These are phyloP conservation scores for Aplysia californica DNA, from an alignment of 1,140 invertebrate genomes.

Conservation along the genomic window DNA sequence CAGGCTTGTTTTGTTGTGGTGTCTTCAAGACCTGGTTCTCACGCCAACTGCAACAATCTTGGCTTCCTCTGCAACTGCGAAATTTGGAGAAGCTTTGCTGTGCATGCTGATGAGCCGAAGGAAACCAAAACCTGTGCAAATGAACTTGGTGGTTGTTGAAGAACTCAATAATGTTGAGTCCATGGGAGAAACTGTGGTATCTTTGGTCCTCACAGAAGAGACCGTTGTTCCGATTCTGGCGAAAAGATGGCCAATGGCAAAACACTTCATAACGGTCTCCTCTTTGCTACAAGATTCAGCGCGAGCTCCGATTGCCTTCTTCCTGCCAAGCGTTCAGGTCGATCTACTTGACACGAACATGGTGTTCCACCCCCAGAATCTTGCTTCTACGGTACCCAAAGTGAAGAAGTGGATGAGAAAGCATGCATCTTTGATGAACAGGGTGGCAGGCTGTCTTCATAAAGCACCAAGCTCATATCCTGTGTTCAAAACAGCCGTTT, in stretches of 20 bases:
- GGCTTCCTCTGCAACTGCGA: background rate
- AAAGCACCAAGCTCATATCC: slow-evolving; percentile 5
- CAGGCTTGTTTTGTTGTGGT: slow-evolving; percentile 18
- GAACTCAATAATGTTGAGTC: slow-evolving; percentile 4
- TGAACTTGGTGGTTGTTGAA: slow-evolving; percentile 25
- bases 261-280: background rate
- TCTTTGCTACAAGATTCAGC: slow-evolving; percentile 4
- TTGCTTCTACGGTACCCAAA: background rate
- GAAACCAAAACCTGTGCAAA: slow-evolving; percentile 11
- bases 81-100: slow-evolving; percentile 11
- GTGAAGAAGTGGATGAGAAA: slow-evolving; percentile 26
- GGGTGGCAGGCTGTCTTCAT: slow-evolving; percentile 24
- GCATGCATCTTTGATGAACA: slow-evolving; percentile 3
- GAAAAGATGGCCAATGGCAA: slow-evolving; percentile 11
- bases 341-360: slow-evolving; percentile 7
- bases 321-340: slow-evolving; percentile 25
- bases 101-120: slow-evolving; percentile 16
- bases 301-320: slow-evolving; percentile 18
- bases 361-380: slow-evolving; percentile 20
- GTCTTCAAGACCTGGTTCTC: background rate
- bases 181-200: slow-evolving; percentile 15
- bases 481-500: background rate
- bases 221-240: slow-evolving; percentile 8
- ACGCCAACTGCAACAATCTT: slow-evolving; percentile 5
- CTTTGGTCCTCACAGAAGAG: slow-evolving; percentile 23